Evolutionary conservation across 2,113 vertebrate genomes (phyloP).

Genomic region (Gracilinanus agilis): DNA sequence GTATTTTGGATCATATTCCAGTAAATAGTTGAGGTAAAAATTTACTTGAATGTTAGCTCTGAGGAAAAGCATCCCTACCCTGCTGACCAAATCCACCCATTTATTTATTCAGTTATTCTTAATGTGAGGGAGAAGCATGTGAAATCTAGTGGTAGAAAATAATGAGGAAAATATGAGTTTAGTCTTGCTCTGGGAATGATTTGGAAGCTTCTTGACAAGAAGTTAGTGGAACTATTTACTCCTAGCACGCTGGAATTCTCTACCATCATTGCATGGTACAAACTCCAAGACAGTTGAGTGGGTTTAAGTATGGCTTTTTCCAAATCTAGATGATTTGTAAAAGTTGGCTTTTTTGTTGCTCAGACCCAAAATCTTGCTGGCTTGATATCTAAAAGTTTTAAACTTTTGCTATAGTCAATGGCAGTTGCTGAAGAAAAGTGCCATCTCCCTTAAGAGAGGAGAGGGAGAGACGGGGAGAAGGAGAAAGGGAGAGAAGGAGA

Average conservation of each 20-base stretch:
- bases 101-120: background rate
- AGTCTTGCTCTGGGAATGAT: background rate
- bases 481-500: too few relatives aligned
- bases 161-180: accelerated
- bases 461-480: too few relatives aligned
- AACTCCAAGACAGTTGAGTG: background rate
- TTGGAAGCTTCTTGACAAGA: background rate
- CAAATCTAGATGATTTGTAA: background rate
- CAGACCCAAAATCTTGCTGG: background rate
- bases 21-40: background rate
- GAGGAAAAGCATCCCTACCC: background rate
- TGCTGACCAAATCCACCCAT: background rate
- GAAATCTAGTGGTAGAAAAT: background rate
- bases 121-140: background rate
- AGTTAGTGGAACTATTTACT: background rate
- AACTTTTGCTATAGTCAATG: conserved; percentile 15
- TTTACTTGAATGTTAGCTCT: background rate
- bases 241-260: background rate
- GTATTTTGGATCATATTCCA: background rate
- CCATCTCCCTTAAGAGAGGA: background rate
- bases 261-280: background rate
- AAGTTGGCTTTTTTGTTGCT: background rate
- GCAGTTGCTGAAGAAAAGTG: background rate
- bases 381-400: conserved; percentile 12
- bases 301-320: background rate